Base-by-base conservation (phyloP, 2,888 invertebrate genomes). In the Leucophora obtusa region DNA sequence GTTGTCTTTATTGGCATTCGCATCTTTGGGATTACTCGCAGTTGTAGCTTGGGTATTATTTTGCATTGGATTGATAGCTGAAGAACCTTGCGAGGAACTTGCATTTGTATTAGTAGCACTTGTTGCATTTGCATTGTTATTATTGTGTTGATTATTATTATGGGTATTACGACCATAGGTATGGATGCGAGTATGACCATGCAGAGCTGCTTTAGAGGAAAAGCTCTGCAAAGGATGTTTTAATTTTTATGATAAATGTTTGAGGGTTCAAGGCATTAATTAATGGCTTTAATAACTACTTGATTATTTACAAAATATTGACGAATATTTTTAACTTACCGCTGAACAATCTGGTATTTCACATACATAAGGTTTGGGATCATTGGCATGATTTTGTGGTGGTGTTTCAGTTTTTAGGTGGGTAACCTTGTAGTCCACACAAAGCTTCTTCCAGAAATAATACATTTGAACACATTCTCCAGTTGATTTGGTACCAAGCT, bases 391-490 rank as follows among this genome's bases (percentile, higher is more conserved):
- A 82, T 70, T 80, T 68, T 53, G 84, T 82, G 79, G 72, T 82
- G 76, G 75, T 38, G 66, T 84, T 83, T 89, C 93, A 85, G 94
- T 93, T 86, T 95, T 92, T 79, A 94, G 91, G 85, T 95, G 93
- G 83, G 95, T 91, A 71, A 94, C 93, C 90, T 95, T 96, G 91
- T 97, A 97, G 90, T 98, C 97, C 84, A 95, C 95, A 87, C 98
- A 98, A 38, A 98, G 94, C 91, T 98, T 98, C 92, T 99, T 99
- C 99, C 99, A 99, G 87, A 98, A 94, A 91, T 99, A 99, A 91
- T 99, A 99, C 92, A 99, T 98, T 92, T 98, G 97, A 87, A 98
- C 94, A 92, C 99, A 99, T 90, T 98, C 97, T 87, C 96, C 96
- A 53, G 95, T 93, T 83, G 94, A 93, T 92, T 98, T 98, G 62